Percentiles rank a stretch among this genome's conserved stretches.
Evolutionary conservation across 2,797 vertebrate genomes (phyloP).

Genomic region (Champsocephalus gunnari): DNA sequence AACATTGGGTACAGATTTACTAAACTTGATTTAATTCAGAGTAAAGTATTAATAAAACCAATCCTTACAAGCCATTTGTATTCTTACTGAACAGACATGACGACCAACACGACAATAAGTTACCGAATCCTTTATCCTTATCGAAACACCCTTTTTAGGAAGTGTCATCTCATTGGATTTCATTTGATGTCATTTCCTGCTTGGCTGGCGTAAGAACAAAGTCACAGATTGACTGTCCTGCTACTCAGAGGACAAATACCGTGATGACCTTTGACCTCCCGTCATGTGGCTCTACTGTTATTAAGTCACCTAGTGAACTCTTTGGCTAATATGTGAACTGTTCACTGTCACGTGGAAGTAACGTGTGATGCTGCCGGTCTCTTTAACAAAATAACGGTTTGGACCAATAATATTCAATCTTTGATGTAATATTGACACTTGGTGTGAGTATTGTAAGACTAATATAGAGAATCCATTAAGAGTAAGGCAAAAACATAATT

Average conservation of each 20-base stretch:
- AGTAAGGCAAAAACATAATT: too few species aligned
- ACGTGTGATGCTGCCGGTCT: neutral
- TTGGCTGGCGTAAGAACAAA: too few species aligned
- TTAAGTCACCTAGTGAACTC: constrained; percentile 21
- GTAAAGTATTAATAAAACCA: neutral
- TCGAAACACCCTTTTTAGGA: neutral
- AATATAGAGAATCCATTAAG: too few species aligned
- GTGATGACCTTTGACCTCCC: constrained; percentile 27
- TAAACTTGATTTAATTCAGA: neutral
- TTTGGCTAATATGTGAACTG: constrained; percentile 27
- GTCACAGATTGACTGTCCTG: neutral
- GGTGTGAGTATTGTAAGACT: too few species aligned
- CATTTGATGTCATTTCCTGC: neutral
- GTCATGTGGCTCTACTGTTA: constrained; percentile 31
- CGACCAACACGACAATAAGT: neutral
- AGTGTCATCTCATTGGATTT: neutral
- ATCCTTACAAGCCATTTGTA: neutral
- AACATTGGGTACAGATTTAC: neutral
- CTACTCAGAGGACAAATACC: constrained; percentile 13
- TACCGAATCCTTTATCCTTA: neutral
- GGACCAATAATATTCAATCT: too few species aligned
- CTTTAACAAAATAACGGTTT: too few species aligned
- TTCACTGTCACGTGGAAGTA: constrained; percentile 1
- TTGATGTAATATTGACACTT: too few species aligned
- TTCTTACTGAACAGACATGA: neutral